phyloP scores from a whole-genome alignment of 2,888 invertebrate genomes.

The Pterostichus niger region DNA sequence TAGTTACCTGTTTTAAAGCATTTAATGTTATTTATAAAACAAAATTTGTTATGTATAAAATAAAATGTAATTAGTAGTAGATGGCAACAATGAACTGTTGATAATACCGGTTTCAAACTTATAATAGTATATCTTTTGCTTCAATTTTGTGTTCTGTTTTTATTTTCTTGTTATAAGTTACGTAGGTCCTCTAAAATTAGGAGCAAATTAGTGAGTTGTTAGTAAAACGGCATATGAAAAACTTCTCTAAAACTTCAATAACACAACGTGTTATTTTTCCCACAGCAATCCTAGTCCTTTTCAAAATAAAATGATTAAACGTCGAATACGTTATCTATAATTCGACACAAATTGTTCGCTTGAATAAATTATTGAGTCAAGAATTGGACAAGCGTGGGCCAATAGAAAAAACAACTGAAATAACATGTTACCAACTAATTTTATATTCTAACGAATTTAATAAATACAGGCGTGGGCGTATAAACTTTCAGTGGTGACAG shows the following conservation, averaged over 20 bases:
- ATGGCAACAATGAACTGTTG: too few relatives aligned
- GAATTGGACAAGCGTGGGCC: slow-evolving; percentile 38
- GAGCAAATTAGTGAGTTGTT: background rate
- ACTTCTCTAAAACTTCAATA: background rate
- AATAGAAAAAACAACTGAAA: slow-evolving; percentile 57
- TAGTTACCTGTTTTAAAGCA: too few relatives aligned
- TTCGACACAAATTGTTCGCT: slow-evolving; percentile 64
- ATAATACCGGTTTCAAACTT: too few relatives aligned
- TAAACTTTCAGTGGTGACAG: slow-evolving; percentile 68
- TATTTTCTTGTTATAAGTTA: background rate
- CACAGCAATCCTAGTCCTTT: background rate
- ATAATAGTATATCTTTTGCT: background rate
- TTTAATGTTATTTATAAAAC: too few relatives aligned
- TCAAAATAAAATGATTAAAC: slow-evolving; percentile 38
- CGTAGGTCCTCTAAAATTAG: background rate
- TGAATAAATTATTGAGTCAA: slow-evolving; percentile 56
- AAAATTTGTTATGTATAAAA: too few relatives aligned
- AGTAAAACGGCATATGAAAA: background rate
- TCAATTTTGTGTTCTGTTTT: background rate
- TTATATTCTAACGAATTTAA: slow-evolving; percentile 65
- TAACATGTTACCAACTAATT: slow-evolving; percentile 62
- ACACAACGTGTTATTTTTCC: background rate
- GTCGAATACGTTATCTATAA: slow-evolving; percentile 55
- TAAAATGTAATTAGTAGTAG: too few relatives aligned
- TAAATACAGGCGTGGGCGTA: slow-evolving; percentile 67